phyloP scores from a whole-genome alignment of 2,888 invertebrate genomes.

The Frankliniella intonsa region DNA sequence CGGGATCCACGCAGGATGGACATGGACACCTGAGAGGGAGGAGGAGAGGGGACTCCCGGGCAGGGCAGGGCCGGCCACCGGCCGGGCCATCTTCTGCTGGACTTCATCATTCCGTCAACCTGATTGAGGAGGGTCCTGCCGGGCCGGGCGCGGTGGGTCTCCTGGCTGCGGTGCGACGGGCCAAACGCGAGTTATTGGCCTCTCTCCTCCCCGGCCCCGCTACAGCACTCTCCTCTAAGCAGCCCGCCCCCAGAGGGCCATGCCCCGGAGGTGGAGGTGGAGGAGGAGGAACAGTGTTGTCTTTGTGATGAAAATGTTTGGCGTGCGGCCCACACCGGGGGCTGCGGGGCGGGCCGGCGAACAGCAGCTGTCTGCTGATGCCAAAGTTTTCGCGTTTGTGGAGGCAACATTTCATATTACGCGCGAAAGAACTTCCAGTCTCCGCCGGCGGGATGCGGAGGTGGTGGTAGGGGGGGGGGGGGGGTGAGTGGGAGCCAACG shows the following conservation, averaged over 20 bases:
- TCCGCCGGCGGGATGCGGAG: too few relatives aligned
- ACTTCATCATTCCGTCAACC: too few relatives aligned
- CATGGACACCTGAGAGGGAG: too few relatives aligned
- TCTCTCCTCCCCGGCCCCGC: background rate
- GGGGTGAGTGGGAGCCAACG: background rate
- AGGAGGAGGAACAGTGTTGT: background rate
- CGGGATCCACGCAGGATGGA: too few relatives aligned
- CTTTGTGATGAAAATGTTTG: slow-evolving; percentile 9
- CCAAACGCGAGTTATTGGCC: background rate
- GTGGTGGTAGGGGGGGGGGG: background rate
- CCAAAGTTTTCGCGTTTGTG: slow-evolving; percentile 17
- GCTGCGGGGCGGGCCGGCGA: background rate
- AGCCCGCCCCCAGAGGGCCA: too few relatives aligned
- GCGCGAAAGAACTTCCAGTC: background rate
- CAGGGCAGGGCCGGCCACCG: too few relatives aligned
- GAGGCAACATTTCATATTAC: slow-evolving; percentile 23
- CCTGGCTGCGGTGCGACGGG: too few relatives aligned
- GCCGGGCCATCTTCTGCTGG: too few relatives aligned
- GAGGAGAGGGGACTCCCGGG: too few relatives aligned
- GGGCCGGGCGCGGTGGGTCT: too few relatives aligned
- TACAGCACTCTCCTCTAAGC: background rate
- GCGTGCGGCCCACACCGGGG: background rate
- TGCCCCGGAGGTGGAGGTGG: too few relatives aligned
- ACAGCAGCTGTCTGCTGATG: background rate
- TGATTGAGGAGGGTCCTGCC: too few relatives aligned